Evolutionary conservation across 2,888 invertebrate species (phyloP), one percentile per base, ranked within the genome.

Genomic region (Diachrysia chrysitis): DNA sequence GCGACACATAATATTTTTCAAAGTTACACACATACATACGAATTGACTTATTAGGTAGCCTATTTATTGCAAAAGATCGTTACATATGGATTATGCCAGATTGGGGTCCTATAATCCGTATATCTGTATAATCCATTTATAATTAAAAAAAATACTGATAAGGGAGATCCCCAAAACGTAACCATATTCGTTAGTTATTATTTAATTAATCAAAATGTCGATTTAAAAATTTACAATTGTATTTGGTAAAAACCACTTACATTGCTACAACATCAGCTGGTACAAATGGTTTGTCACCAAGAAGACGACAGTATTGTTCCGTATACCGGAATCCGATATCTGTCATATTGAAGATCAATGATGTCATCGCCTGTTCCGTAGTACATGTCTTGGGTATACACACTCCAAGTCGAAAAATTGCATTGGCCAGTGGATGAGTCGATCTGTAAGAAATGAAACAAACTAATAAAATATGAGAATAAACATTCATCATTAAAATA

Each of bases 371-470:
- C 10, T 51, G 48, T 21, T 21, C 12, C 0, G 48, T 51, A 4
- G 48, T 51, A 10, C 48, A 51, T 51, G 48, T 10, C 12, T 51
- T 51, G 2, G 48, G 48, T 21, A 51, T 14, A 51, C 48, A 51
- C 48, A 51, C 48, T 6, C 48, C 48, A 51, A 51, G 48, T 51
- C 48, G 10, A 21, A 51, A 51, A 19, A 58, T 55, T 37, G 35
- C 21, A 6, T 3, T 2, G 0, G 14, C 4, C 0, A 73, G 23
- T 51, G 74, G 78, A 23, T 67, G 73, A 0, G 14, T 21, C 0
- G 75, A 69, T 7, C 16, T n/a, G 12, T 58, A 35, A n/a, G 68
- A 73, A 37, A 17, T 73, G 12, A 51, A 10, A 21, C 17, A 21
- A 51, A 51, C 10, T n/a, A 42, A 9, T 51, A 21, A 1, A 7